These are phyloP conservation scores for Corvus hawaiiensis DNA, from an alignment of 2,113 vertebrate genomes.

Conservation along the genomic window DNA sequence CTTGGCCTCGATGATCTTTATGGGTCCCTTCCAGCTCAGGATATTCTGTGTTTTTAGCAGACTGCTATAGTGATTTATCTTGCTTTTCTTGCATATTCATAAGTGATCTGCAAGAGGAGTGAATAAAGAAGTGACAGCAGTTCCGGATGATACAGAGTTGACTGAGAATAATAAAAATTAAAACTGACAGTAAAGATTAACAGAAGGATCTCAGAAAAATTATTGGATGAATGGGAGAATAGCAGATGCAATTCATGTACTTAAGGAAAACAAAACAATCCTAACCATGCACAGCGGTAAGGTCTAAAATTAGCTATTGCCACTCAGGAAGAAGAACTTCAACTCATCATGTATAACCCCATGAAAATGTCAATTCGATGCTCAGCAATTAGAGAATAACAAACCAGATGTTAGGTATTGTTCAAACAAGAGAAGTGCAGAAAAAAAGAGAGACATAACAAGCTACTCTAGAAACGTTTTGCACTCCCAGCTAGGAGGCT, in stretches of 20 bases:
- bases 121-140: not conserved
- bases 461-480: not conserved
- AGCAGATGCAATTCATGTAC: not conserved
- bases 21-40: not conserved
- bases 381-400: not conserved
- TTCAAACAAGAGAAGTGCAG: conserved; percentile 3
- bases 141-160: not conserved
- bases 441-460: not conserved
- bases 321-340: not conserved
- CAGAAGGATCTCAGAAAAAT: not conserved
- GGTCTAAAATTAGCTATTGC: conserved; percentile 36
- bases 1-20: not conserved
- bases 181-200: conserved; percentile 8
- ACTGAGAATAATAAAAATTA: not conserved
- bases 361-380: conserved; percentile 15
- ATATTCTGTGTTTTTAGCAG: not conserved
- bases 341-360: not conserved
- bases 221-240: not conserved
- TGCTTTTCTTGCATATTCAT: not conserved
- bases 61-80: not conserved
- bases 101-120: not conserved
- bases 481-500: not conserved
- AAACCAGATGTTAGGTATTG: not conserved
- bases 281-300: not conserved
- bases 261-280: conserved; percentile 15